phyloP scores from a whole-genome alignment of 2,113 vertebrate species.

The Azemiops feae region DNA sequence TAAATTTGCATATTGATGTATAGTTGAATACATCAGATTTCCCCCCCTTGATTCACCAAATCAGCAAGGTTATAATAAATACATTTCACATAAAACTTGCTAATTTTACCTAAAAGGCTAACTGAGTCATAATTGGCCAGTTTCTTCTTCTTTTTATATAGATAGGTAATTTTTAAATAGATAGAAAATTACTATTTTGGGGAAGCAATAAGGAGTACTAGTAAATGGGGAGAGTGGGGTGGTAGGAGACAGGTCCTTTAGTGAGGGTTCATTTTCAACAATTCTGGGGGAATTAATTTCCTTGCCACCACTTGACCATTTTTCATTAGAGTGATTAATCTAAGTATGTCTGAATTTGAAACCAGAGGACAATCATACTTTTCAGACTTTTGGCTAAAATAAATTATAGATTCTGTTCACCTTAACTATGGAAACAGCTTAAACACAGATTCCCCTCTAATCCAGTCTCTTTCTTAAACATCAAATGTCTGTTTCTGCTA shows the following conservation, averaged over 20 bases:
- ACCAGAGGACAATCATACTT: neutral
- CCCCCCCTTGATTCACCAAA: neutral
- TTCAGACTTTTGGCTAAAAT: neutral
- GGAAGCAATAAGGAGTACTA: neutral
- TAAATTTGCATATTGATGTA: neutral
- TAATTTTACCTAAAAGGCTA: neutral
- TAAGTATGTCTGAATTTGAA: neutral
- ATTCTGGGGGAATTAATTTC: neutral
- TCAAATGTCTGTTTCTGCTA: neutral
- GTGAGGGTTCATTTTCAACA: neutral
- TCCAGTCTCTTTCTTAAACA: neutral
- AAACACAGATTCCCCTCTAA: neutral
- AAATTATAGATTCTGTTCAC: neutral
- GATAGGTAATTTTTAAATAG: no score
- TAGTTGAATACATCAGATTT: neutral
- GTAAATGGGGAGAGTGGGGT: neutral
- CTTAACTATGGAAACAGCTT: neutral
- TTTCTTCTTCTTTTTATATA: neutral
- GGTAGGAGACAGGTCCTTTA: neutral
- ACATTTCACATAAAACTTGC: neutral
- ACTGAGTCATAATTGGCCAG: neutral
- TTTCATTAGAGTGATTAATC: neutral
- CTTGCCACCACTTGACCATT: neutral
- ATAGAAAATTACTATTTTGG: neutral
- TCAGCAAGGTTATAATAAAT: neutral